Percentiles rank a stretch among this genome's conserved stretches.
These are phyloP conservation scores for Furnarius figulus DNA, from an alignment of 2,113 vertebrate species.

Conservation along the genomic window DNA sequence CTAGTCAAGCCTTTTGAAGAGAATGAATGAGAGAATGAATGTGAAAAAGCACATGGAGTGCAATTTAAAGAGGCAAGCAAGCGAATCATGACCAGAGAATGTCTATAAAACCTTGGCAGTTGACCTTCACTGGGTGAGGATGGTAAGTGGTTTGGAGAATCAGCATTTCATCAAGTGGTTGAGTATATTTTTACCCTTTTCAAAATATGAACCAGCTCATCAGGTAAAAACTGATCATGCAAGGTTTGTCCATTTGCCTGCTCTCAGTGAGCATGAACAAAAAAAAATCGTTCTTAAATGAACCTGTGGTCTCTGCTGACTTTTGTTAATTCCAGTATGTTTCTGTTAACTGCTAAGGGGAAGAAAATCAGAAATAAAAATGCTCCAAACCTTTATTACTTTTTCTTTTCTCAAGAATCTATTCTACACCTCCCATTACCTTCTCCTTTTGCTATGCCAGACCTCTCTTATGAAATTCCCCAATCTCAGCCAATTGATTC, in stretches of 20 bases:
- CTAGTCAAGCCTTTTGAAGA: neutral
- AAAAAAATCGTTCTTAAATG: conserved; percentile 22
- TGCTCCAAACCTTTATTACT: conserved; percentile 13
- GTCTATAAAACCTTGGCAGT: conserved; percentile 57
- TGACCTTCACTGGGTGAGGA: conserved; percentile 60
- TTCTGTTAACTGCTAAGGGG: neutral
- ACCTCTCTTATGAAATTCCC: conserved; percentile 17
- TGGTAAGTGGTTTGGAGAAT: conserved; percentile 46
- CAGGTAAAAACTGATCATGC: conserved; percentile 35
- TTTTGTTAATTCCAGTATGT: conserved; percentile 22
- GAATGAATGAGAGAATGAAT: conserved; percentile 2
- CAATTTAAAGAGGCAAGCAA: conserved; percentile 36
- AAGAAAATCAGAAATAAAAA: conserved; percentile 25
- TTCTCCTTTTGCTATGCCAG: conserved; percentile 23
- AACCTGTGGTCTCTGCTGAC: neutral
- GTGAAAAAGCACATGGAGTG: neutral
- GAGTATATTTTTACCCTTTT: conserved; percentile 23
- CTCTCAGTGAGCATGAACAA: conserved; percentile 29
- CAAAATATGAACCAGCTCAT: conserved; percentile 9
- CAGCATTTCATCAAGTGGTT: conserved; percentile 22
- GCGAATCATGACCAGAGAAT: neutral
- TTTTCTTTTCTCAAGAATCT: neutral
- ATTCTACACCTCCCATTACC: neutral
- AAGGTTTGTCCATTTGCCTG: conserved; percentile 34
- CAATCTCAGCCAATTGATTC: conserved; percentile 48